phyloP scores from a whole-genome alignment of 2,888 invertebrate genomes.

The Chymomyza amoena region DNA sequence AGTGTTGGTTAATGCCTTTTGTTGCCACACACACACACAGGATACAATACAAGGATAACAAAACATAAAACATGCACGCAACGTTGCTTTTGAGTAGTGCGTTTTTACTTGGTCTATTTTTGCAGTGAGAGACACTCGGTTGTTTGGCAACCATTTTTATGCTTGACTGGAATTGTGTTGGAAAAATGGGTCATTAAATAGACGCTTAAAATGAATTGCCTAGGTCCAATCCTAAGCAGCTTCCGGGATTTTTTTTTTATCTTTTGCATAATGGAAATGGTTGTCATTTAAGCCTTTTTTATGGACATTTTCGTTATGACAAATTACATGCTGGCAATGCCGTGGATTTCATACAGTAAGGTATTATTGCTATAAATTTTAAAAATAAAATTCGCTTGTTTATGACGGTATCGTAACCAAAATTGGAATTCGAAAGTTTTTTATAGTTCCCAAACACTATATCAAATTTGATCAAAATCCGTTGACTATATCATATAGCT shows the following conservation, averaged over 20 bases:
- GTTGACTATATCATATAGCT: too few species aligned
- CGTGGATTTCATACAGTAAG: neutral
- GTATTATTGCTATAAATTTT: neutral
- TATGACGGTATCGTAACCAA: too few species aligned
- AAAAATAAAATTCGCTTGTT: too few species aligned
- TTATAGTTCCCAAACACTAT: too few species aligned
- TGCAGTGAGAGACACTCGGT: neutral
- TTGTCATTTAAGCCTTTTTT: slow-evolving; percentile 51
- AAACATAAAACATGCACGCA: slow-evolving; percentile 62
- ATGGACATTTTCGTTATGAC: slow-evolving; percentile 43
- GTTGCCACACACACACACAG: slow-evolving; percentile 2
- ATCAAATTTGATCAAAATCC: too few species aligned
- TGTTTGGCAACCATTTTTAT: slow-evolving; percentile 44
- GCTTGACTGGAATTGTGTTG: slow-evolving; percentile 42
- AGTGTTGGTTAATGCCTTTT: neutral
- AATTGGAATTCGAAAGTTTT: too few species aligned
- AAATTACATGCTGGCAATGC: slow-evolving; percentile 17
- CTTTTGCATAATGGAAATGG: slow-evolving; percentile 52
- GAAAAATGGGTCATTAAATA: slow-evolving; percentile 51
- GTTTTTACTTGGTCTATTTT: slow-evolving; percentile 10
- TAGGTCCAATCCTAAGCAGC: slow-evolving; percentile 29
- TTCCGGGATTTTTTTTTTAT: slow-evolving; percentile 14
- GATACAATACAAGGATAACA: slow-evolving; percentile 32
- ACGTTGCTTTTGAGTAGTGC: slow-evolving; percentile 38
- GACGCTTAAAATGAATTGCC: slow-evolving; percentile 56